Evolutionary conservation across 1,140 invertebrate genomes (phyloP).

Genomic region (Sycophaga agraensis): DNA sequence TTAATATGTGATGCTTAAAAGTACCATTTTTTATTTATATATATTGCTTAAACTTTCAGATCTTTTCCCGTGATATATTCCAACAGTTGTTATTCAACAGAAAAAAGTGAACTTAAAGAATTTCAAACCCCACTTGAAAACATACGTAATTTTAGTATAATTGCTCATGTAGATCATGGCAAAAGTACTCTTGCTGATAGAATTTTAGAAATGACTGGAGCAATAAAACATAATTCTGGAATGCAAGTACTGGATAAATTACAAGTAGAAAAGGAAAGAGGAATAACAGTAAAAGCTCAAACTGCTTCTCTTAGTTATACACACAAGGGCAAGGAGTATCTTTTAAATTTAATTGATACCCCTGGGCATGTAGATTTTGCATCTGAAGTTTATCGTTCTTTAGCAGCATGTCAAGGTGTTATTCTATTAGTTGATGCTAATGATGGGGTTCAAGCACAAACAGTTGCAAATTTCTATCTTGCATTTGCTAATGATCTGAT

Average conservation of each 20-base stretch:
- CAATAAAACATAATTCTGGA: conserved; percentile 69
- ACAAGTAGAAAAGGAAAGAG: conserved; percentile 89
- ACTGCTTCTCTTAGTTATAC: conserved; percentile 86
- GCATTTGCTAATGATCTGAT: conserved; percentile 80
- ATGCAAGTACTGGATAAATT: conserved; percentile 86
- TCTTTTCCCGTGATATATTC: neutral
- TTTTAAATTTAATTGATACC: conserved; percentile 97
- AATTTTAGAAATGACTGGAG: conserved; percentile 86
- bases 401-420: conserved; percentile 92
- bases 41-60: conserved; percentile 2
- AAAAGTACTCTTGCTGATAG: conserved; percentile 95
- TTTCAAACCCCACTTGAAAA: conserved; percentile 63
- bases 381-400: conserved; percentile 90
- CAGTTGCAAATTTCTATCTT: conserved; percentile 94
- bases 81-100: conserved; percentile 32
- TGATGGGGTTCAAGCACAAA: conserved; percentile 96
- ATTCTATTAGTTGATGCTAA: conserved; percentile 95
- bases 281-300: conserved; percentile 98
- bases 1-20: no score
- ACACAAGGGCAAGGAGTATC: conserved; percentile 68
- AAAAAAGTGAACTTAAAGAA: conserved; percentile 32
- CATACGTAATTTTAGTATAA: conserved; percentile 94
- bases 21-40: conserved; percentile 3
- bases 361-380: conserved; percentile 98
- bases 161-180: conserved; percentile 97